Percentiles rank a stretch among this genome's conserved stretches.
These are phyloP conservation scores for Archivesica marissinica DNA, from an alignment of 1,140 invertebrate species.

Conservation along the genomic window DNA sequence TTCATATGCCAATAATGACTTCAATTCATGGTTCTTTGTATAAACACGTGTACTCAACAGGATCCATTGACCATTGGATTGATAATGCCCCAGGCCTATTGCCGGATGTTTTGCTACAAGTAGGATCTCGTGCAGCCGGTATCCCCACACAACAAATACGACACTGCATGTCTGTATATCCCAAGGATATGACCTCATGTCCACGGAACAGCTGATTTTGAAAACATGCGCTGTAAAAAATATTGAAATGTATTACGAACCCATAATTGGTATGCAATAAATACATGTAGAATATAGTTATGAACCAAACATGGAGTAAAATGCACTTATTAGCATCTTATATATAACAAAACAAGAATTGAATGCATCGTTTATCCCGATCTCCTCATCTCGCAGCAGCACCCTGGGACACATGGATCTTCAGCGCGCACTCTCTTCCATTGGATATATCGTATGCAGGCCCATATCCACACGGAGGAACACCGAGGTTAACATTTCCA, in stretches of 20 bases:
- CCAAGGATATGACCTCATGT: constrained; percentile 34
- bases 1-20: neutral
- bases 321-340: neutral
- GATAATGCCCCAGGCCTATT: neutral
- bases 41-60: neutral
- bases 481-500: neutral
- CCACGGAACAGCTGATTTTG: neutral
- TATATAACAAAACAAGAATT: neutral
- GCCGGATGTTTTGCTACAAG: neutral
- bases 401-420: neutral
- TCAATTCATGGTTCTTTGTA: neutral
- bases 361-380: neutral
- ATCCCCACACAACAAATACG: neutral
- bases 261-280: neutral
- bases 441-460: neutral
- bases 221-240: constrained; percentile 1
- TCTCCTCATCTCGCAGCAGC: neutral
- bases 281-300: neutral
- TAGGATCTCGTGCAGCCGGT: neutral
- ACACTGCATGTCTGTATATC: constrained; percentile 15
- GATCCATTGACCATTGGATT: neutral
- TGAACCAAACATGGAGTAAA: neutral
- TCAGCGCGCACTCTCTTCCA: neutral
- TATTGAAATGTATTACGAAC: neutral
- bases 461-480: no score